A percentile compares a stretch with the other conserved stretches of the same genome.
These are phyloP conservation scores for Andrena bucephala DNA, from an alignment of 2,888 invertebrate genomes.

Conservation along the genomic window DNA sequence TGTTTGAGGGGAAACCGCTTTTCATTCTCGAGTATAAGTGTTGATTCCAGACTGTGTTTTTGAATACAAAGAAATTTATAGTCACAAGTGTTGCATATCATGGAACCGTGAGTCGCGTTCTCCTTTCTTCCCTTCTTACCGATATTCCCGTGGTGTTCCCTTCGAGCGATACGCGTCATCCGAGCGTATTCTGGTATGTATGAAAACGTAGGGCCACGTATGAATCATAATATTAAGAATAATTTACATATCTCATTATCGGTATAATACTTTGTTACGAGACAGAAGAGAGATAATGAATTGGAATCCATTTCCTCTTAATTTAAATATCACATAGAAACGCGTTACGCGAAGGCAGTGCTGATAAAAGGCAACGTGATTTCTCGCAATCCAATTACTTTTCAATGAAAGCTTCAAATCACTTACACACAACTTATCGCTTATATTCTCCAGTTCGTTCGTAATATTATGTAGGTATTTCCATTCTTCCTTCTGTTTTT, in stretches of 20 bases:
- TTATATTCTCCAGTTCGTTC: constrained; percentile 5
- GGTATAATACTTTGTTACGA: constrained; percentile 8
- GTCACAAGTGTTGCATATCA: neutral
- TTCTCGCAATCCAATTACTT: constrained; percentile 3
- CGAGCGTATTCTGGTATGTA: neutral
- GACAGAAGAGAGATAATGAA: constrained; percentile 9
- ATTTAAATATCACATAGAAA: constrained; percentile 72
- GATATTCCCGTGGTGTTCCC: neutral
- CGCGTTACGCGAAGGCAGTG: constrained; percentile 73
- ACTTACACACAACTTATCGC: constrained; percentile 11
- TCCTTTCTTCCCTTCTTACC: too few species aligned
- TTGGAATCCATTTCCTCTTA: constrained; percentile 27
- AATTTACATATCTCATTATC: neutral
- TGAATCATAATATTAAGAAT: constrained; percentile 11
- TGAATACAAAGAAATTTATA: neutral
- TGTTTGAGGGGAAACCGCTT: neutral
- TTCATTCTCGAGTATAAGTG: neutral
- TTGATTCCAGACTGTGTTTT: neutral
- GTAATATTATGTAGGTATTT: neutral
- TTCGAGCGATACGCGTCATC: constrained; percentile 1
- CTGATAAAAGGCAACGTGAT: constrained; percentile 53
- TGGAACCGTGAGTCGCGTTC: too few species aligned
- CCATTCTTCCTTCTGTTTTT: neutral
- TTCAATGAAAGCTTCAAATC: neutral
- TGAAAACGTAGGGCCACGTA: neutral